These are phyloP conservation scores for Eleutherodactylus coqui DNA, from an alignment of 2,797 vertebrate genomes.

Conservation along the genomic window DNA sequence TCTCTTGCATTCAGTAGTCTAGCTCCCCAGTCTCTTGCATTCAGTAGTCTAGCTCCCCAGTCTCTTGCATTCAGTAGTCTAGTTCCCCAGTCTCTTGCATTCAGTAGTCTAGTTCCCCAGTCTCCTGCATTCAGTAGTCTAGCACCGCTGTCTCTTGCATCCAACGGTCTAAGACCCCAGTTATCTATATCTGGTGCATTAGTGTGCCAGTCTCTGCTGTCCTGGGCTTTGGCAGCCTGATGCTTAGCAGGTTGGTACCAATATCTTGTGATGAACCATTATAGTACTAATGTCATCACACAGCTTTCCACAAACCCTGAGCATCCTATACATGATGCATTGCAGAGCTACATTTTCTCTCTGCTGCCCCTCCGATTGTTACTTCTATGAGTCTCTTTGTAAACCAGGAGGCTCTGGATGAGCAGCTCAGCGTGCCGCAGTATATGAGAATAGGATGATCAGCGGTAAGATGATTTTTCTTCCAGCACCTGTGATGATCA, in stretches of 20 bases:
- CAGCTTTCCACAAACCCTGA: neutral
- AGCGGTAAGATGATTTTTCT: neutral
- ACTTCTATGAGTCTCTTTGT: neutral
- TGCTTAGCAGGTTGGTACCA: too few relatives aligned
- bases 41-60: too few relatives aligned
- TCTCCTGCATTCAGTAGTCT: too few relatives aligned
- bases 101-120: neutral
- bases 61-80: too few relatives aligned
- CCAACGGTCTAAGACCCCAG: too few relatives aligned
- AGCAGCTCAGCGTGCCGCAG: neutral
- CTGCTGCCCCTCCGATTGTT: too few relatives aligned
- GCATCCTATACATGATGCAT: neutral
- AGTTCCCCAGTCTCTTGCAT: neutral
- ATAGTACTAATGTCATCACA: neutral
- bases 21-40: too few relatives aligned
- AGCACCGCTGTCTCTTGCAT: too few relatives aligned
- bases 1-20: neutral
- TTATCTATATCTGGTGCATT: too few relatives aligned
- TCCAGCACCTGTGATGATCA: neutral
- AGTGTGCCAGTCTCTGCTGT: too few relatives aligned
- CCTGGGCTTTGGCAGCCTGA: too few relatives aligned
- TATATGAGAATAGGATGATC: neutral
- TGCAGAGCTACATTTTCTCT: neutral
- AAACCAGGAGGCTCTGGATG: neutral
- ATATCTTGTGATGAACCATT: too few relatives aligned